Conservation (phyloP, 1,140 invertebrate genomes). For the Coenobita brevimanus region DNA sequence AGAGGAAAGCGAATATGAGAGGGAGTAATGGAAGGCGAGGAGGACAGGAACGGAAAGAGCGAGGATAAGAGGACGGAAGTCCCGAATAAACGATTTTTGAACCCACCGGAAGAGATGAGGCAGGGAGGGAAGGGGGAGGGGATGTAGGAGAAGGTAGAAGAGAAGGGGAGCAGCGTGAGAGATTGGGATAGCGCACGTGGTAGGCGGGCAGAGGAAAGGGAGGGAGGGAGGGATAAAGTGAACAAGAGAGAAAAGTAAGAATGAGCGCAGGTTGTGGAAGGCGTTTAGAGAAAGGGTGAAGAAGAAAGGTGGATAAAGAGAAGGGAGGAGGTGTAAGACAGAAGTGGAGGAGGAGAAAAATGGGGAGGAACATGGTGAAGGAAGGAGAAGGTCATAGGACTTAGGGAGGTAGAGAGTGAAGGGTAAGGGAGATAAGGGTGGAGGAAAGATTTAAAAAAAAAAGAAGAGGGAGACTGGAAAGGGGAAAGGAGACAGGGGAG, state of each 20-base stretch:
- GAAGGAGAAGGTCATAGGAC: neutral
- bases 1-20: neutral
- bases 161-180: neutral
- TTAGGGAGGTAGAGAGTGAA: neutral
- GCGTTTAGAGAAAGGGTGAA: neutral
- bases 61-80: too few species aligned
- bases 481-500: neutral
- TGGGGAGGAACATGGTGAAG: neutral
- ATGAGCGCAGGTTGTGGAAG: neutral
- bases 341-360: neutral
- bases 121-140: neutral
- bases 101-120: neutral
- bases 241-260: neutral
- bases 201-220: neutral
- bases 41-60: neutral
- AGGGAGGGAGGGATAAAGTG: neutral
- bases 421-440: neutral
- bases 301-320: too few species aligned
- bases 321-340: neutral
- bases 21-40: neutral
- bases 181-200: neutral
- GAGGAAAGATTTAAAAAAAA: neutral
- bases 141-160: neutral
- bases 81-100: too few species aligned
- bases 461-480: neutral